phyloP scores from a whole-genome alignment of 2,797 vertebrate species.

The Sebastes minor region DNA sequence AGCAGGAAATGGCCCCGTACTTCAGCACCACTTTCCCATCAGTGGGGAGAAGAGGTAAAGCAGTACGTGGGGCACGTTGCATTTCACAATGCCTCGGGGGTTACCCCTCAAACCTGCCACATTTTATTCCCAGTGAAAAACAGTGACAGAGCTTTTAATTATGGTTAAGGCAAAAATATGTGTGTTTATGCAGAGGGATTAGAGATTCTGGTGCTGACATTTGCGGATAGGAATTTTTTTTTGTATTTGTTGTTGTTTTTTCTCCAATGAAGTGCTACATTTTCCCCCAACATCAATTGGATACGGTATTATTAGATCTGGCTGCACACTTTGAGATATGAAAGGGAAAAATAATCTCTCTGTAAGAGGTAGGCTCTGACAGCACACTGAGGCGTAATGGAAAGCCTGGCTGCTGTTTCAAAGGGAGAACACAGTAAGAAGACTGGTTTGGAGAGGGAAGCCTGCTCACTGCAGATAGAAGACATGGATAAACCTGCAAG shows the following conservation, averaged over 20 bases:
- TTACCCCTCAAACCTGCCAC: slow-evolving; percentile 39
- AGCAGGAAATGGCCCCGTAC: slow-evolving; percentile 9
- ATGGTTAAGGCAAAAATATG: not conserved
- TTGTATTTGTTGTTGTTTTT: not conserved
- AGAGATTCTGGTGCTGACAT: slow-evolving; percentile 30
- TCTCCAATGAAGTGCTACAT: slow-evolving; percentile 28
- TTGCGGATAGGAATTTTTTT: slow-evolving; percentile 1
- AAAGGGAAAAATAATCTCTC: slow-evolving; percentile 57
- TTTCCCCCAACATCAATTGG: slow-evolving; percentile 47
- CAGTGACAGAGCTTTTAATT: slow-evolving; percentile 51
- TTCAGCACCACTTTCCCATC: not conserved
- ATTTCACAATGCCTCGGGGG: slow-evolving; percentile 20
- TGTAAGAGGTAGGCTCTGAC: slow-evolving; percentile 49
- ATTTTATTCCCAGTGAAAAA: slow-evolving; percentile 6
- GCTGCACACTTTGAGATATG: slow-evolving; percentile 59
- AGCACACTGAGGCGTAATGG: slow-evolving; percentile 44
- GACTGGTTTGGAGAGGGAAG: slow-evolving; percentile 27
- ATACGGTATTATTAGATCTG: slow-evolving; percentile 67
- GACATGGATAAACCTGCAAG: slow-evolving; percentile 14
- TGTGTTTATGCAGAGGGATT: slow-evolving; percentile 25
- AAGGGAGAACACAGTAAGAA: slow-evolving; percentile 17
- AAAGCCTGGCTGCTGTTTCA: slow-evolving; percentile 52
- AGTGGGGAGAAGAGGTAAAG: slow-evolving; percentile 1
- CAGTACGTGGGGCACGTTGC: not conserved
- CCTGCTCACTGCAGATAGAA: slow-evolving; percentile 38